A percentile compares a stretch with the other conserved stretches of the same genome.
Conservation (phyloP, 2,113 vertebrate genomes). For the Platycercus adscitus region DNA sequence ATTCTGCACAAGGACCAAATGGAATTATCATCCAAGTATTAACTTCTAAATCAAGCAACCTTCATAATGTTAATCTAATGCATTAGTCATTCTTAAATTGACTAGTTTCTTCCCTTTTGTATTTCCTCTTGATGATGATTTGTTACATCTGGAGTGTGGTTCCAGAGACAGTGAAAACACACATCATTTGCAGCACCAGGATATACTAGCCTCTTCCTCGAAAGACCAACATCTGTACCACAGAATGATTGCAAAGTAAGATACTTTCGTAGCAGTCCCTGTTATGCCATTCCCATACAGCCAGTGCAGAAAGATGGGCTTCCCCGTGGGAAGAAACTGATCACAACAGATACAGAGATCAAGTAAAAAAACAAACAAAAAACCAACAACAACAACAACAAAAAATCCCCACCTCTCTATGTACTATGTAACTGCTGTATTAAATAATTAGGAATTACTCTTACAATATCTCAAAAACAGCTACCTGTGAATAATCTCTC, state of each 20-base stretch:
- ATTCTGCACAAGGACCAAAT: not conserved
- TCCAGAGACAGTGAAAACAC: not conserved
- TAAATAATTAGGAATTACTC: not conserved
- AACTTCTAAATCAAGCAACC: not conserved
- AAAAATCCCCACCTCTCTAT: not conserved
- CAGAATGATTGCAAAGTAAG: not conserved
- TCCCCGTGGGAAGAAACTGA: not conserved
- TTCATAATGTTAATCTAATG: not conserved
- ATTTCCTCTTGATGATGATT: not conserved
- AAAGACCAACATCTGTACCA: not conserved
- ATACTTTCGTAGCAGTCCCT: not conserved
- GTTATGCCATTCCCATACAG: not conserved
- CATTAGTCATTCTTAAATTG: not conserved
- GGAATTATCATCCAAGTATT: not conserved
- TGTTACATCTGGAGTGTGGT: accelerated
- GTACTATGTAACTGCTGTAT: not conserved
- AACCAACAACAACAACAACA: not conserved
- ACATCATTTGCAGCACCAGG: not conserved
- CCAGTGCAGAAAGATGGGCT: not conserved
- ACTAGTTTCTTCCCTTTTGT: not conserved
- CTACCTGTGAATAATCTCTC: not conserved
- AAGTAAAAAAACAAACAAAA: accelerated
- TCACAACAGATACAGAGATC: not conserved
- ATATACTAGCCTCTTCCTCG: not conserved
- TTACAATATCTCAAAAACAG: not conserved